Evolutionary conservation across 2,888 invertebrate genomes (phyloP), one percentile per base, ranked within the genome.

Genomic region (Tanytarsus gracilentus): DNA sequence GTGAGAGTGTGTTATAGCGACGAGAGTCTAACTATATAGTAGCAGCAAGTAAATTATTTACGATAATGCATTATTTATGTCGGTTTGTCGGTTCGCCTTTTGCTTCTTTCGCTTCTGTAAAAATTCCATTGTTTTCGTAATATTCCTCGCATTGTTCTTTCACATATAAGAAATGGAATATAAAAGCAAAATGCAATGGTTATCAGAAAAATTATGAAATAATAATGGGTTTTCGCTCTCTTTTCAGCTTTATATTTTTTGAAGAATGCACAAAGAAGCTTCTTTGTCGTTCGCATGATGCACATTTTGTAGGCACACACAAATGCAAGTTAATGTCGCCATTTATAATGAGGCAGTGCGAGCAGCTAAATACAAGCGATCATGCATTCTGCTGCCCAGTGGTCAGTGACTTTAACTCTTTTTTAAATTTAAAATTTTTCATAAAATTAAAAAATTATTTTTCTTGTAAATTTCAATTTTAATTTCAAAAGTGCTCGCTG

Each of bases 21-120:
- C n/a, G n/a, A n/a, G n/a, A n/a, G n/a, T n/a, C n/a, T n/a, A 44
- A 44, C 44, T 44, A 18, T 44, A 44, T 44, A 44, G 44, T 44
- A 44, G 44, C 44, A 44, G 44, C 44, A 44, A 44, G 21, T 44
- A 23, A 44, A 44, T 44, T 44, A 44, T 44, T 44, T 44, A 44
- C 44, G 44, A 44, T 44, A 44, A 44, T 44, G 44, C 44, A 44
- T 44, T 44, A 44, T 44, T 44, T 44, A 44, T 44, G 44, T 44
- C 44, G 44, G 44, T 44, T 44, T 44, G 44, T 44, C 44, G 44
- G 44, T 44, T 44, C 44, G n/a, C n/a, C n/a, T n/a, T n/a, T n/a
- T n/a, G n/a, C n/a, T n/a, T n/a, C n/a, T n/a, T n/a, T n/a, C n/a
- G 44, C 44, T 44, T 44, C 44, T 44, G 44, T 44, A 21, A 44